A percentile compares a stretch with the other conserved stretches of the same genome.
Evolutionary conservation across 2,797 vertebrate species (phyloP).

Genomic region (Lepilemur septentrionalis): DNA sequence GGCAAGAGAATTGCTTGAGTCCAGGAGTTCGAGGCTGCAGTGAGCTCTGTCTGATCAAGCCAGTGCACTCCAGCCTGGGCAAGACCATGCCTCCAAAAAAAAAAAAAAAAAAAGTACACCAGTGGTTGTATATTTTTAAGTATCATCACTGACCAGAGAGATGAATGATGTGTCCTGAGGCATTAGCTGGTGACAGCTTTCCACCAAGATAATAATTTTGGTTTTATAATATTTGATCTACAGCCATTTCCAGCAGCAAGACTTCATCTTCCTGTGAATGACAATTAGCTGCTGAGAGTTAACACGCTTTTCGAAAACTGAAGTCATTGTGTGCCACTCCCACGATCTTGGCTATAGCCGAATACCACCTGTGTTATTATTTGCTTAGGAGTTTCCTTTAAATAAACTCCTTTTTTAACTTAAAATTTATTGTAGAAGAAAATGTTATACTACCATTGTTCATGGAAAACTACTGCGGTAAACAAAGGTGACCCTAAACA

Average conservation of each 20-base stretch:
- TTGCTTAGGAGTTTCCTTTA: background rate
- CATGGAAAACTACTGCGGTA: background rate
- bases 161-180: background rate
- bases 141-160: background rate
- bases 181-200: too few relatives aligned
- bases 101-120: background rate
- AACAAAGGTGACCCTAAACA: background rate
- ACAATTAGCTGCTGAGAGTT: background rate
- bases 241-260: background rate
- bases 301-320: background rate
- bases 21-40: background rate
- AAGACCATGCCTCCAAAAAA: background rate
- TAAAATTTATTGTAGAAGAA: conserved; percentile 11
- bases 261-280: background rate
- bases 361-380: background rate
- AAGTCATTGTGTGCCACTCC: too few relatives aligned
- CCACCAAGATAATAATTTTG: background rate
- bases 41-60: background rate
- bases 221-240: background rate
- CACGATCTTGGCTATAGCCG: background rate
- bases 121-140: background rate
- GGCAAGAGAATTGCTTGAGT: background rate
- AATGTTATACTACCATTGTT: background rate
- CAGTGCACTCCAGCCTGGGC: background rate
- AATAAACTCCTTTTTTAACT: background rate